Evolutionary conservation across 1,140 invertebrate species (phyloP).

Genomic region (Himalopsyche phryganea): DNA sequence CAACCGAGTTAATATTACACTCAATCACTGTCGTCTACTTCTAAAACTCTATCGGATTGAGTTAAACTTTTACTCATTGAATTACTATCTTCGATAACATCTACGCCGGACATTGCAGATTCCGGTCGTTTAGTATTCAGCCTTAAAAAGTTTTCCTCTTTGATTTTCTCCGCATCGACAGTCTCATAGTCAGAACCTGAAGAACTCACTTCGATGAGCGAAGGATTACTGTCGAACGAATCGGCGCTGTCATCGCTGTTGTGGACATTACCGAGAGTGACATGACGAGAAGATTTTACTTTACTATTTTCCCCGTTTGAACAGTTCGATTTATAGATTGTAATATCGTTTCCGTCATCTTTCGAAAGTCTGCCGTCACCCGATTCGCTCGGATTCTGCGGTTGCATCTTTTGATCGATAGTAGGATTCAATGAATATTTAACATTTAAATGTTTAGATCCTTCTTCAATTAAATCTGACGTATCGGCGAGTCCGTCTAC

Average conservation of each 20-base stretch:
- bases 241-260: slow-evolving; percentile 1
- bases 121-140: slow-evolving; percentile 3
- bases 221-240: slow-evolving; percentile 9
- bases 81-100: slow-evolving; percentile 12
- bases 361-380: too few relatives aligned
- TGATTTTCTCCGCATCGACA: not conserved
- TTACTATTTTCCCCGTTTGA: not conserved
- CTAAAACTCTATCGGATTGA: not conserved
- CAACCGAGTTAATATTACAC: too few relatives aligned
- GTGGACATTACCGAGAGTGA: not conserved
- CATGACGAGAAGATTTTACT: not conserved
- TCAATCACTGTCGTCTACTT: slow-evolving; percentile 17
- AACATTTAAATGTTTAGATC: too few relatives aligned
- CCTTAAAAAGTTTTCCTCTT: not conserved
- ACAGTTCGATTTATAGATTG: not conserved
- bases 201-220: slow-evolving; percentile 16
- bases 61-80: not conserved
- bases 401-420: too few relatives aligned
- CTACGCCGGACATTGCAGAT: slow-evolving; percentile 18
- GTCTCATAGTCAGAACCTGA: slow-evolving; percentile 14
- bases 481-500: too few relatives aligned
- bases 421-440: too few relatives aligned
- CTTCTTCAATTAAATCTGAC: too few relatives aligned
- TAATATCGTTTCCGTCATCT: too few relatives aligned
- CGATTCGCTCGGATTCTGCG: too few relatives aligned